Evolutionary conservation across 2,113 vertebrate species (phyloP).

Genomic region (Bombycilla garrulus): DNA sequence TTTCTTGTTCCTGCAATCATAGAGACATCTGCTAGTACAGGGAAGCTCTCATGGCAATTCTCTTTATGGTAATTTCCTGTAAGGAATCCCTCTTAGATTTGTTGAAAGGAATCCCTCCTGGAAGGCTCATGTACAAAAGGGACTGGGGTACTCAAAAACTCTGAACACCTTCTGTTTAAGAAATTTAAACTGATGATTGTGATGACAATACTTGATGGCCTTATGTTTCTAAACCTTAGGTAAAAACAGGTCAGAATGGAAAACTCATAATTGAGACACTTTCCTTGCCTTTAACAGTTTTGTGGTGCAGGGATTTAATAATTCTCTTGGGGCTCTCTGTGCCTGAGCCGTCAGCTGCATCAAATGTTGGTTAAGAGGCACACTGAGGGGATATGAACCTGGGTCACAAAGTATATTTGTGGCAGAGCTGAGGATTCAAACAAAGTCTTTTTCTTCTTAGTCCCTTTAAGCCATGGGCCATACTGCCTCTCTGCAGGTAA

Average conservation of each 20-base stretch:
- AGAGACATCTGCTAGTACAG: not conserved
- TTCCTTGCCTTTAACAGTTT: not conserved
- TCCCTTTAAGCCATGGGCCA: not conserved
- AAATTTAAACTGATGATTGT: not conserved
- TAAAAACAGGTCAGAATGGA: not conserved
- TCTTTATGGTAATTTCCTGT: not conserved
- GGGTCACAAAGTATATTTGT: not conserved
- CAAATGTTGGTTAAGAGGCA: not conserved
- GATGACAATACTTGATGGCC: too few species aligned
- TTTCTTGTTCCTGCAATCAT: not conserved
- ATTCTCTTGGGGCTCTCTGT: not conserved
- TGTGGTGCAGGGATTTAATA: not conserved
- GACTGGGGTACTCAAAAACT: not conserved
- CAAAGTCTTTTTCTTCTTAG: not conserved
- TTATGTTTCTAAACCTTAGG: not conserved
- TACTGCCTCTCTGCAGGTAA: not conserved
- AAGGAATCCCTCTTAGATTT: not conserved
- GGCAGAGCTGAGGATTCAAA: not conserved
- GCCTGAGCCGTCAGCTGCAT: not conserved
- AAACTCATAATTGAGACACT: not conserved
- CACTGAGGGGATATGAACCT: not conserved
- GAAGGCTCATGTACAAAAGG: rapidly evolving
- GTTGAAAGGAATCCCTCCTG: not conserved
- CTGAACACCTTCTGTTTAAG: rapidly evolving
- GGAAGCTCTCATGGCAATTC: not conserved